These are phyloP conservation scores for Hyaena hyaena DNA, from an alignment of 2,113 vertebrate species.

Conservation along the genomic window DNA sequence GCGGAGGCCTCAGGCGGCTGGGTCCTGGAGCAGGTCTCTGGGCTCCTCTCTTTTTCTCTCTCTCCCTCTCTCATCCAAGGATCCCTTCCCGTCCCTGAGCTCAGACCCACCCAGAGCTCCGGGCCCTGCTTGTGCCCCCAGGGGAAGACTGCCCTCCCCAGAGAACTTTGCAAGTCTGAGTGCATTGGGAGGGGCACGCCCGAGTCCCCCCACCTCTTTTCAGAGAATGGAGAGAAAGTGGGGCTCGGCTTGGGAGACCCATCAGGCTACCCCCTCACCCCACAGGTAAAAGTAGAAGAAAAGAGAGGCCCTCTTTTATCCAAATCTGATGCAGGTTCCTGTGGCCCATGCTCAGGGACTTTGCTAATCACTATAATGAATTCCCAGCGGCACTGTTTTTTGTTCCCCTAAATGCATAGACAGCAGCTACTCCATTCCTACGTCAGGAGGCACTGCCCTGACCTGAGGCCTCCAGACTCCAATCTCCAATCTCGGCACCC, in stretches of 20 bases:
- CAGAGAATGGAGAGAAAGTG: not conserved
- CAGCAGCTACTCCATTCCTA: not conserved
- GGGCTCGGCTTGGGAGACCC: not conserved
- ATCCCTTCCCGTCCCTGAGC: too few species aligned
- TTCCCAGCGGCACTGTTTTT: not conserved
- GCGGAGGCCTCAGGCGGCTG: rapidly evolving
- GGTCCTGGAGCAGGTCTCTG: rapidly evolving
- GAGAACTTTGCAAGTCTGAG: not conserved
- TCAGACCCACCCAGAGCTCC: rapidly evolving
- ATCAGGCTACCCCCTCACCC: not conserved
- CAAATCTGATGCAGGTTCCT: rapidly evolving
- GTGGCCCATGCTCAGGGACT: not conserved
- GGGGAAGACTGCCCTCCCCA: rapidly evolving
- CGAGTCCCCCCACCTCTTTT: not conserved
- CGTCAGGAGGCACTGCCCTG: rapidly evolving
- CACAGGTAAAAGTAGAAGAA: not conserved
- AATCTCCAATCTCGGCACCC: not conserved
- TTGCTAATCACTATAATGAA: not conserved
- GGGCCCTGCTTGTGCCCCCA: not conserved
- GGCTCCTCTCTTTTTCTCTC: too few species aligned
- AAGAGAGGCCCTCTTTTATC: rapidly evolving
- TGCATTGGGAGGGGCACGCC: rapidly evolving
- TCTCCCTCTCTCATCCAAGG: too few species aligned
- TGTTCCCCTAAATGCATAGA: not conserved
- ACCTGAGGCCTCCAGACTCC: rapidly evolving